A percentile compares a stretch with the other conserved stretches of the same genome.
phyloP scores from a whole-genome alignment of 1,140 invertebrate genomes.

The Acromyrmex echinatior region DNA sequence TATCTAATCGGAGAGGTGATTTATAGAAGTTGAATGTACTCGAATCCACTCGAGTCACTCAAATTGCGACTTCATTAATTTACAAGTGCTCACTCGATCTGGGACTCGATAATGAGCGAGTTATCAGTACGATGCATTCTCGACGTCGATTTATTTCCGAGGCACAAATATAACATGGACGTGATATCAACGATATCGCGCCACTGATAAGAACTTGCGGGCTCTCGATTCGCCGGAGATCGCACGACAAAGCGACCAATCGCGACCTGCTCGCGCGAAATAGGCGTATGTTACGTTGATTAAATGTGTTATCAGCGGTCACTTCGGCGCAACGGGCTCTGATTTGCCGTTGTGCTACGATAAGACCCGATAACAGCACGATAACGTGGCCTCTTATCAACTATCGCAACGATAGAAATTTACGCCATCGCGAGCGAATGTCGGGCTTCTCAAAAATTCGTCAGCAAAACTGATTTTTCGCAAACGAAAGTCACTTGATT shows the following conservation, averaged over 20 bases:
- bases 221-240: conserved; percentile 53
- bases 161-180: conserved; percentile 26
- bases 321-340: conserved; percentile 39
- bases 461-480: not conserved
- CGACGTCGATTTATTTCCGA: conserved; percentile 38
- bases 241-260: conserved; percentile 57
- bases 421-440: conserved; percentile 32
- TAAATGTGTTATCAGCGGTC: conserved; percentile 50
- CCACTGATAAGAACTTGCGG: conserved; percentile 58
- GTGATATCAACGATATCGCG: conserved; percentile 50
- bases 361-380: conserved; percentile 35
- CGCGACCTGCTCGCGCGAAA: conserved; percentile 58
- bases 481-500: not conserved
- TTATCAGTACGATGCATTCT: not conserved
- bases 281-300: conserved; percentile 62
- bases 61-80: conserved; percentile 33
- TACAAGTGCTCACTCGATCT: conserved; percentile 9
- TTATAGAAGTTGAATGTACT: not conserved
- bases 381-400: conserved; percentile 39
- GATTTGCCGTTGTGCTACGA: conserved; percentile 44
- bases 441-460: conserved; percentile 11
- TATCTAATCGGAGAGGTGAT: not conserved
- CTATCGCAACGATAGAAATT: conserved; percentile 52
- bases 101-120: conserved; percentile 14
- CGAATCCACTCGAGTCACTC: not conserved